Percentiles rank a stretch among this genome's conserved stretches.
These are phyloP conservation scores for Synodontis membranacea DNA, from an alignment of 2,113 vertebrate species.

Conservation along the genomic window DNA sequence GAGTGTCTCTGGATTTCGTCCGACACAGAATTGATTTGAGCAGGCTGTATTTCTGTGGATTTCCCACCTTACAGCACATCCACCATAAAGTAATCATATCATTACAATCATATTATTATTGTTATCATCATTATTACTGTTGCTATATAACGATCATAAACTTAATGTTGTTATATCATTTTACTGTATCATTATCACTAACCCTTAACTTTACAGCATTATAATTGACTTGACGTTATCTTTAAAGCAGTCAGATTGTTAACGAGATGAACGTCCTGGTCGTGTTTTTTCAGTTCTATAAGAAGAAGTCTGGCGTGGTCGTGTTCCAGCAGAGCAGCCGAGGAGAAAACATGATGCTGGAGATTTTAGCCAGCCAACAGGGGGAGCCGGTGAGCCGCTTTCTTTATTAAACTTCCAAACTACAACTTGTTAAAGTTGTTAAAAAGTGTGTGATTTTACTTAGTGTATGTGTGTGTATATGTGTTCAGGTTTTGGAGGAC, in stretches of 20 bases:
- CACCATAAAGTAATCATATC: slow-evolving; percentile 83
- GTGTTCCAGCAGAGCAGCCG: slow-evolving; percentile 98
- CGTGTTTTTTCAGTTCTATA: slow-evolving; percentile 78
- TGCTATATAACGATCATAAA: neutral
- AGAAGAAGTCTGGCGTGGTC: slow-evolving; percentile 88
- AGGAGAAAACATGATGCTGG: slow-evolving; percentile 95
- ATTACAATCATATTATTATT: neutral
- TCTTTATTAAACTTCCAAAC: neutral
- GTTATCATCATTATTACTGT: neutral
- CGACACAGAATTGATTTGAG: slow-evolving; percentile 79
- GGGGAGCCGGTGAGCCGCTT: slow-evolving; percentile 74
- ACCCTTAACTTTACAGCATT: neutral
- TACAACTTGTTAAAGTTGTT: neutral
- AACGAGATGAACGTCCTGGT: neutral
- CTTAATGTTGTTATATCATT: neutral
- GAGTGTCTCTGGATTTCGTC: slow-evolving; percentile 77
- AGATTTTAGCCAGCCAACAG: slow-evolving; percentile 74
- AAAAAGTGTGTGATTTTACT: neutral
- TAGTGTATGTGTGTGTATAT: neutral
- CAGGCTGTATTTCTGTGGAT: slow-evolving; percentile 92
- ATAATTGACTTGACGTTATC: neutral
- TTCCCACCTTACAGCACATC: slow-evolving; percentile 95
- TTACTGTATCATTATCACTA: neutral
- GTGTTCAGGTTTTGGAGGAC: slow-evolving; percentile 79
- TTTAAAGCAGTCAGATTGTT: neutral